Conservation (phyloP, 2,113 vertebrate genomes). For the Tringa solitaria region DNA sequence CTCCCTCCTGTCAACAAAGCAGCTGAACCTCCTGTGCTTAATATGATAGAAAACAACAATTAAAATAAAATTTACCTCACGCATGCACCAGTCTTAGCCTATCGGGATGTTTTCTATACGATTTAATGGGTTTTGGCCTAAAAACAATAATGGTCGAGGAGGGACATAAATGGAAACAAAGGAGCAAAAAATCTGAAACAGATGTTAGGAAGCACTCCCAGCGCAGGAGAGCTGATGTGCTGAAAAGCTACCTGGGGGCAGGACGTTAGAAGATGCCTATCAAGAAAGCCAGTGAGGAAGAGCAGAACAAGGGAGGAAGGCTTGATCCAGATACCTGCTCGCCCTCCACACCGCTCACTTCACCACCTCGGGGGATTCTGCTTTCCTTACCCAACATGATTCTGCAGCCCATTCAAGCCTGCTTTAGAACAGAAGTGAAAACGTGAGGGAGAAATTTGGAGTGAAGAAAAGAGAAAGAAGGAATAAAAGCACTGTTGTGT, state of each 20-base stretch:
- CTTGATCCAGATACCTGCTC: background rate
- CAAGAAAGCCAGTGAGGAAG: conserved; percentile 1
- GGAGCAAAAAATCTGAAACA: conserved; percentile 57
- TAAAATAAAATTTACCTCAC: conserved; percentile 46
- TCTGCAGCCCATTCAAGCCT: background rate
- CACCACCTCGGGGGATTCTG: background rate
- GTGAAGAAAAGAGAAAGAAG: background rate
- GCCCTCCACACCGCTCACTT: background rate
- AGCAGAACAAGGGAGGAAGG: background rate
- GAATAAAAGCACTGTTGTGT: background rate
- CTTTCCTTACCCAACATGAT: background rate
- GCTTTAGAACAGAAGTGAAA: conserved; percentile 8
- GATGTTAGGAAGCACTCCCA: conserved; percentile 54
- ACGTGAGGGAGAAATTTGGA: background rate
- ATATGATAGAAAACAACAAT: conserved; percentile 21
- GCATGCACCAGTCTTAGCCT: background rate
- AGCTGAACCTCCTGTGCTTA: background rate
- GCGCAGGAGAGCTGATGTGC: conserved; percentile 29
- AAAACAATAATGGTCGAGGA: conserved; percentile 39
- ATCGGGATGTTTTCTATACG: background rate
- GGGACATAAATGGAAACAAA: conserved; percentile 45
- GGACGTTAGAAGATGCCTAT: background rate
- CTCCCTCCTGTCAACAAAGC: background rate
- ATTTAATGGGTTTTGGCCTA: conserved; percentile 36
- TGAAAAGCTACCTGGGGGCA: conserved; percentile 58